Evolutionary conservation across 2,888 invertebrate species (phyloP).

Genomic region (Aquatica leii): DNA sequence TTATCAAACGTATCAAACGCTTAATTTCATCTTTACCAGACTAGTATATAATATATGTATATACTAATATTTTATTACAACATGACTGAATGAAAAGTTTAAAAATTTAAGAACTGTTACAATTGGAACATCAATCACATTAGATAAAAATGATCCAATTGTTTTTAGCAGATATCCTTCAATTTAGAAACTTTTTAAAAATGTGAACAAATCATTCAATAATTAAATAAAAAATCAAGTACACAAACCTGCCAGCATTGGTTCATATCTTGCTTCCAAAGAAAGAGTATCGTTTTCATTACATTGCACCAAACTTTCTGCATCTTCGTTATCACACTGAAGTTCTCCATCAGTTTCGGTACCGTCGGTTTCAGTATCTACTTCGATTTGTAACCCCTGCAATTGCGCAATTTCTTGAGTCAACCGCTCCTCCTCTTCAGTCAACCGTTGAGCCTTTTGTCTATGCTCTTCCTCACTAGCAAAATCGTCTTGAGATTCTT

Average conservation of each 20-base stretch:
- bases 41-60: too few species aligned
- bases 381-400: slow-evolving; percentile 75
- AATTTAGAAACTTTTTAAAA: too few species aligned
- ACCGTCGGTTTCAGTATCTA: slow-evolving; percentile 85
- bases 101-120: too few species aligned
- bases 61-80: too few species aligned
- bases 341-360: slow-evolving; percentile 77
- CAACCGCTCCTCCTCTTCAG: slow-evolving; percentile 78
- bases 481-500: slow-evolving; percentile 65
- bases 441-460: slow-evolving; percentile 69
- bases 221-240: neutral
- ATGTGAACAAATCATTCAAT: too few species aligned
- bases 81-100: too few species aligned
- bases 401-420: slow-evolving; percentile 80
- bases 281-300: slow-evolving; percentile 57
- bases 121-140: too few species aligned
- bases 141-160: too few species aligned
- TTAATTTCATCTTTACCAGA: too few species aligned
- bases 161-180: too few species aligned
- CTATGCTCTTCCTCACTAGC: slow-evolving; percentile 74
- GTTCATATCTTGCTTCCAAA: slow-evolving; percentile 75
- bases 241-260: slow-evolving; percentile 68
- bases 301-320: slow-evolving; percentile 39
- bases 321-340: slow-evolving; percentile 57
- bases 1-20: too few species aligned